Evolutionary conservation across 2,888 invertebrate species (phyloP).

Genomic region (Drosophila putrida): DNA sequence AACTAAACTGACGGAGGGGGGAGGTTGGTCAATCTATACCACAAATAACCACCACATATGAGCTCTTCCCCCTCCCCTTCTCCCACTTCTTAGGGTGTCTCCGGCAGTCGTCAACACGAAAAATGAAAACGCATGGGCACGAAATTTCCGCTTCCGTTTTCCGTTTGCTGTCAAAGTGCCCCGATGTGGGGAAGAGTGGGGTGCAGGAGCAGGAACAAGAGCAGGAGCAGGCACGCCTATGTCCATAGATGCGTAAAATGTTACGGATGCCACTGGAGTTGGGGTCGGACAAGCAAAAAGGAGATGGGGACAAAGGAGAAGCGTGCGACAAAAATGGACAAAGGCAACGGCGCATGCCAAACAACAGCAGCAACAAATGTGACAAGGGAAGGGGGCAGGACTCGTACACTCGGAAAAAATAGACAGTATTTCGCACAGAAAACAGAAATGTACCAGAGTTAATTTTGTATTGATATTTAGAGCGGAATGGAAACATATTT

Average conservation of each 20-base stretch:
- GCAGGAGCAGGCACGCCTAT: slow-evolving; percentile 32
- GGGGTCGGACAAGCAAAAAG: slow-evolving; percentile 5
- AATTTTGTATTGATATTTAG: no score
- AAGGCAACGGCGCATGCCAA: slow-evolving; percentile 67
- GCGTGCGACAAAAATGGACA: slow-evolving; percentile 71
- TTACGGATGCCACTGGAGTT: slow-evolving; percentile 59
- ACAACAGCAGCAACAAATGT: slow-evolving; percentile 35
- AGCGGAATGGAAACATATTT: no score
- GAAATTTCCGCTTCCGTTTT: slow-evolving; percentile 79
- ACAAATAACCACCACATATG: slow-evolving; percentile 47
- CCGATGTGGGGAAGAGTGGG: background rate
- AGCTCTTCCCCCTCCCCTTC: background rate
- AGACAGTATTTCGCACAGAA: no score
- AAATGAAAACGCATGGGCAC: slow-evolving; percentile 81
- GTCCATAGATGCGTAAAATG: slow-evolving; percentile 71
- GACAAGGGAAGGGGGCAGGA: background rate
- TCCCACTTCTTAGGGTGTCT: slow-evolving; percentile 1
- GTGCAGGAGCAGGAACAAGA: background rate
- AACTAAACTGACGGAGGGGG: slow-evolving; percentile 17
- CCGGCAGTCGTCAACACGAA: slow-evolving; percentile 69
- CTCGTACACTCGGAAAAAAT: no score
- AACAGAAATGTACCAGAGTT: no score
- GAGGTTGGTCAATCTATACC: slow-evolving; percentile 32
- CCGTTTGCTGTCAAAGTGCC: slow-evolving; percentile 74
- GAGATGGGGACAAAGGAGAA: background rate